A percentile compares a stretch with the other conserved stretches of the same genome.
Conservation (phyloP, 2,797 vertebrate genomes). For the Helicolenus hilgendorfi region DNA sequence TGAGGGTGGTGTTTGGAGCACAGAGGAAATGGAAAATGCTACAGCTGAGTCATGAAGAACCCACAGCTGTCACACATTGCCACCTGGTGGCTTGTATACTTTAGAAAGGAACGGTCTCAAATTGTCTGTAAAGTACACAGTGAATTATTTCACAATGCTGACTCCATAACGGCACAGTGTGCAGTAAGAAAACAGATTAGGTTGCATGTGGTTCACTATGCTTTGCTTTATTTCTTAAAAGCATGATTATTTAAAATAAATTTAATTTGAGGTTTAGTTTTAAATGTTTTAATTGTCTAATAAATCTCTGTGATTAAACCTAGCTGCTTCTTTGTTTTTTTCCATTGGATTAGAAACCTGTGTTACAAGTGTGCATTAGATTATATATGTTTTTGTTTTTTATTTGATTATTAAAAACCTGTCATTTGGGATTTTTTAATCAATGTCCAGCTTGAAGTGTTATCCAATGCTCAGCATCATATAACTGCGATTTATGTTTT, state of each 20-base stretch:
- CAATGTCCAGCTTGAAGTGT: background rate
- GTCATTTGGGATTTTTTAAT: background rate
- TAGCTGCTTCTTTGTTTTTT: background rate
- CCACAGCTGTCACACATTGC: slow-evolving; percentile 56
- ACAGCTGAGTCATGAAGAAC: slow-evolving; percentile 74
- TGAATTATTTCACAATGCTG: background rate
- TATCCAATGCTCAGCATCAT: background rate
- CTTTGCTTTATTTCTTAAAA: background rate
- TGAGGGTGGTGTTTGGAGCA: slow-evolving; percentile 31
- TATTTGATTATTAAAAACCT: background rate
- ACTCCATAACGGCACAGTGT: background rate
- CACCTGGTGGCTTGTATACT: slow-evolving; percentile 71
- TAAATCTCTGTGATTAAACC: background rate
- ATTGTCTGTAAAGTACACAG: background rate
- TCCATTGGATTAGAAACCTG: background rate
- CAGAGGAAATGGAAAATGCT: slow-evolving; percentile 35
- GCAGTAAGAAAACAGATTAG: background rate
- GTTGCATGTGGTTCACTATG: background rate
- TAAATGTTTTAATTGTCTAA: background rate
- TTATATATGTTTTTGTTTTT: background rate
- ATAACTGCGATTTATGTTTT: background rate
- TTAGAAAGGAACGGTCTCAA: background rate
- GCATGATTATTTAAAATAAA: background rate
- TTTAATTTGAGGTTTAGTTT: background rate
- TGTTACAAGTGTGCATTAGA: background rate